Evolutionary conservation across 2,888 invertebrate species (phyloP).

Genomic region (Mesorhabditis belari): DNA sequence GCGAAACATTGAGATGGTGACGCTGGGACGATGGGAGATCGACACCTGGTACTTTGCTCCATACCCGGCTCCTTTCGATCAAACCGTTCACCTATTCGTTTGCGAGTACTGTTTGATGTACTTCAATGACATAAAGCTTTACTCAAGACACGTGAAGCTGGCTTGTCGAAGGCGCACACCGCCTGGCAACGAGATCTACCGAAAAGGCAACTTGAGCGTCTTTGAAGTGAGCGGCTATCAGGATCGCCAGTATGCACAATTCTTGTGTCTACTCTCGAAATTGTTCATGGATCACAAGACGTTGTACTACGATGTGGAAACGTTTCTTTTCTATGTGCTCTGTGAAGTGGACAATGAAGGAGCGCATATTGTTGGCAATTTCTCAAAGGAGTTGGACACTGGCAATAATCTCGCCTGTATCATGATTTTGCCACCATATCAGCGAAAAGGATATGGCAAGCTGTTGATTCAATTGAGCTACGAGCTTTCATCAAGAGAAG

Average conservation of each 20-base stretch:
- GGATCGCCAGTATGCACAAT: conserved; percentile 76
- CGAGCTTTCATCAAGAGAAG: conserved; percentile 83
- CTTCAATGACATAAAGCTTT: conserved; percentile 7
- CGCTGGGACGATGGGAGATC: conserved; percentile 88
- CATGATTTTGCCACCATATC: conserved; percentile 88
- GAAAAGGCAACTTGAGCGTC: conserved; percentile 84
- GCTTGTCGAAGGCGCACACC: conserved; percentile 73
- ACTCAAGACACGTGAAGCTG: conserved; percentile 54
- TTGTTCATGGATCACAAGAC: conserved; percentile 95
- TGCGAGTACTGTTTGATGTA: conserved; percentile 47
- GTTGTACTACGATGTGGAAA: conserved; percentile 92
- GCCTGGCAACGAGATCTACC: conserved; percentile 87
- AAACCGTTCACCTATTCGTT: conserved; percentile 31
- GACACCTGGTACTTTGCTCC: conserved; percentile 99
- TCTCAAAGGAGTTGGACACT: conserved; percentile 77
- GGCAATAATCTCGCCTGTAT: conserved; percentile 78
- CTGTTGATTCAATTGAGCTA: conserved; percentile 87
- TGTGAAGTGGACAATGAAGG: conserved; percentile 63
- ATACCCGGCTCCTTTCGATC: conserved; percentile 73
- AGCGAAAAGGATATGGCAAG: conserved; percentile 93
- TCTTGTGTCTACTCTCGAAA: conserved; percentile 87
- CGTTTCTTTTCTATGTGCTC: conserved; percentile 88
- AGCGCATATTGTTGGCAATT: conserved; percentile 45
- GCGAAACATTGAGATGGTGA: conserved; percentile 85
- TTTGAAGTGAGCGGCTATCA: conserved; percentile 69